Conservation (phyloP, 2,113 vertebrate genomes). For the Ptyas mucosa region DNA sequence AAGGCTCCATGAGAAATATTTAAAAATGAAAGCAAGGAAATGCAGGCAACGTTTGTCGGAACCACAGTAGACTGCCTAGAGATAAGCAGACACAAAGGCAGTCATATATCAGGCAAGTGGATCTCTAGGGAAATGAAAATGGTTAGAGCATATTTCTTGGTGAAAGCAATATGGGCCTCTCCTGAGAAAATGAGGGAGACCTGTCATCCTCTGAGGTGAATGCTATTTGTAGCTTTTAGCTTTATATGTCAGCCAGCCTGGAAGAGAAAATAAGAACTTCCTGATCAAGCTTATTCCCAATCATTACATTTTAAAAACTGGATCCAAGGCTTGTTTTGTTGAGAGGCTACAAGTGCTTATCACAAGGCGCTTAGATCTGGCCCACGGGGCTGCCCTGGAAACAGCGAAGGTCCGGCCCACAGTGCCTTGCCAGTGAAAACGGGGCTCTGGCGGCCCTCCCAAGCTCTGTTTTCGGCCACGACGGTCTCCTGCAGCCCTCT, state of each 20-base stretch:
- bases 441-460: too few species aligned
- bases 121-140: constrained; percentile 6
- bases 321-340: not conserved
- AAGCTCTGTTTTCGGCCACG: too few species aligned
- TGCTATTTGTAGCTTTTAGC: not conserved
- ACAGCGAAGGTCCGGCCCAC: too few species aligned
- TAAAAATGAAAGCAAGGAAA: not conserved
- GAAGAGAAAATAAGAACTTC: not conserved
- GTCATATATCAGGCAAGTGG: accelerated
- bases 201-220: accelerated
- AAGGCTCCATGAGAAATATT: not conserved
- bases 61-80: not conserved
- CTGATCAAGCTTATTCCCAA: not conserved
- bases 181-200: not conserved
- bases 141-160: not conserved
- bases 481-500: too few species aligned
- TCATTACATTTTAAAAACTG: not conserved
- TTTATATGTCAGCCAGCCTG: not conserved
- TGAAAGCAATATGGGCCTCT: not conserved
- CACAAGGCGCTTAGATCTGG: too few species aligned
- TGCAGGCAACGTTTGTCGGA: not conserved
- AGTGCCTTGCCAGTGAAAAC: too few species aligned
- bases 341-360: not conserved
- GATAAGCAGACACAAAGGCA: not conserved
- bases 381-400: too few species aligned